phyloP scores from a whole-genome alignment of 2,113 vertebrate genomes.

The Arenaria interpres region DNA sequence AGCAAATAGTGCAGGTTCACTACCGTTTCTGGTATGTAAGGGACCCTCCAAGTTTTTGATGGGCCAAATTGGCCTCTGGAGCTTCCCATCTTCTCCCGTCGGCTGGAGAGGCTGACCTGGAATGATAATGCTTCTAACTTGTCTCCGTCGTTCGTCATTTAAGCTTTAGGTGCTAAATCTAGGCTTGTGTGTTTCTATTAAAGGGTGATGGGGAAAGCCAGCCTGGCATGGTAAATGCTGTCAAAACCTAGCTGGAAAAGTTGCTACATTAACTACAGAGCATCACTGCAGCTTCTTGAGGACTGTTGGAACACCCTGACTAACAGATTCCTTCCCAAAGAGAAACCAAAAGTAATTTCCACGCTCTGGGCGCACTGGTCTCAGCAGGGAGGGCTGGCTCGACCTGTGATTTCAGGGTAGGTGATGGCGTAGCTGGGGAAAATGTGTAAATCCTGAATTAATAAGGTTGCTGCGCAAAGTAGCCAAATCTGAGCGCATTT shows the following conservation, averaged over 20 bases:
- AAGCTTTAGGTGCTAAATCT: background rate
- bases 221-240: background rate
- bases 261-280: background rate
- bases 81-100: background rate
- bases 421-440: background rate
- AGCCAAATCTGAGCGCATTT: background rate
- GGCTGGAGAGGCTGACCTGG: background rate
- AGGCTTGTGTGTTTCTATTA: background rate
- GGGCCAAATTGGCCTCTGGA: background rate
- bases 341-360: background rate
- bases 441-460: background rate
- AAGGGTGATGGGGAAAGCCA: background rate
- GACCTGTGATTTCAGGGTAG: background rate
- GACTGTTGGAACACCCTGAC: background rate
- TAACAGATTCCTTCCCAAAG: background rate
- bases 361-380: accelerated
- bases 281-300: background rate
- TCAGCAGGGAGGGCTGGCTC: background rate
- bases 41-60: background rate
- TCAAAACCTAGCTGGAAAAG: background rate
- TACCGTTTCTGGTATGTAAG: background rate
- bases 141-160: background rate
- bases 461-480: background rate
- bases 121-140: background rate
- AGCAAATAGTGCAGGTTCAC: background rate